These are phyloP conservation scores for Apostichopus leukothele DNA, from an alignment of 53 echinoderm and acorn worm species.

Conservation along the genomic window DNA sequence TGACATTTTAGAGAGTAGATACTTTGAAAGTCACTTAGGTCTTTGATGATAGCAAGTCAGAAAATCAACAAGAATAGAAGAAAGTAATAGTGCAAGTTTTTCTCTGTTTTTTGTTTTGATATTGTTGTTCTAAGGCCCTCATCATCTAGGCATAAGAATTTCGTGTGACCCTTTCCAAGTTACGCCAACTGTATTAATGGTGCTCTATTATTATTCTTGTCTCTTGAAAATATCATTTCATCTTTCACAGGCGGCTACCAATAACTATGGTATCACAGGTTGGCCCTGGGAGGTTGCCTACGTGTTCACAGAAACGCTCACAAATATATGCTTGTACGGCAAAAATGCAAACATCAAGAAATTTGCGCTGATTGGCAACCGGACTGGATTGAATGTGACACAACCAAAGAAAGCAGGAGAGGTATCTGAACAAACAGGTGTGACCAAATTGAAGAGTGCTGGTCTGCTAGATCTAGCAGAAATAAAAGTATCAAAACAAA, in stretches of 20 bases:
- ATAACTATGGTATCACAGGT: conserved; percentile 72
- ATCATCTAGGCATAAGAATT: too few relatives aligned
- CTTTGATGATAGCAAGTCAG: too few relatives aligned
- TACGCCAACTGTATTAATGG: too few relatives aligned
- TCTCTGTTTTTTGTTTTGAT: too few relatives aligned
- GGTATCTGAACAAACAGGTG: neutral
- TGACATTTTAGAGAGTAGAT: too few relatives aligned
- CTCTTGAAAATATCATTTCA: neutral
- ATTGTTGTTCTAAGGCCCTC: neutral
- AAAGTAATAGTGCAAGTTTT: too few relatives aligned
- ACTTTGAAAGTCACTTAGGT: too few relatives aligned
- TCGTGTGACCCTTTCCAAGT: too few relatives aligned
- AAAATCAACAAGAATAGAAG: too few relatives aligned
- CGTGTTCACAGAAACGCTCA: conserved; percentile 78
- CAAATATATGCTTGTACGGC: conserved; percentile 82
- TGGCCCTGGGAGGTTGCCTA: conserved; percentile 98
- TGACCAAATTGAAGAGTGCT: conserved; percentile 66
- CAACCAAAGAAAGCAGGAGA: conserved; percentile 35
- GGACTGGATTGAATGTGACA: conserved; percentile 52
- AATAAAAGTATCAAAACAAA: neutral
- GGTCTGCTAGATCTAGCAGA: conserved; percentile 91
- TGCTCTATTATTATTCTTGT: too few relatives aligned
- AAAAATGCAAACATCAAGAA: conserved; percentile 84
- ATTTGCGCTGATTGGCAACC: conserved; percentile 75
- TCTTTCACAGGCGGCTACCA: conserved; percentile 54